Percentiles rank a stretch among this genome's conserved stretches.
Evolutionary conservation across 2,113 vertebrate species (phyloP).

Genomic region (Pteronura brasiliensis): DNA sequence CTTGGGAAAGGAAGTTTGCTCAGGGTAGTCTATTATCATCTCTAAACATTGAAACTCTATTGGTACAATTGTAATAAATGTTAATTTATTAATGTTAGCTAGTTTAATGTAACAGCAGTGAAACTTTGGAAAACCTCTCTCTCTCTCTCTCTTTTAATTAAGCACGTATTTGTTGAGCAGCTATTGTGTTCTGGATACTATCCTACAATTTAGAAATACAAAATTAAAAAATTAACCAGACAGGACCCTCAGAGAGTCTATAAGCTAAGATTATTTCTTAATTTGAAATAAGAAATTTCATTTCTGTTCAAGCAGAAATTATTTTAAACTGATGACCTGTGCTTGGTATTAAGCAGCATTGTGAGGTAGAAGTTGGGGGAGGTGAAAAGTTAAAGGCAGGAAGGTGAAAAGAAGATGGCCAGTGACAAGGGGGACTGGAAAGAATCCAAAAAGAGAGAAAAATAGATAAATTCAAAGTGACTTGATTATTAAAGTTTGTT

Average conservation of each 20-base stretch:
- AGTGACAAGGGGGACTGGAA: background rate
- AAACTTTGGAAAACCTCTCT: background rate
- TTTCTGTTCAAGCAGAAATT: background rate
- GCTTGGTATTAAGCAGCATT: background rate
- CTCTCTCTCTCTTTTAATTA: background rate
- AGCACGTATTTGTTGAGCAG: background rate
- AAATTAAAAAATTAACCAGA: background rate
- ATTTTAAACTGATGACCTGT: background rate
- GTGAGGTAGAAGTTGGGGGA: background rate
- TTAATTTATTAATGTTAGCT: background rate
- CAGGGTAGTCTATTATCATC: background rate
- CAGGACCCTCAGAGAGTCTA: background rate
- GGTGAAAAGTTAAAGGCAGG: background rate
- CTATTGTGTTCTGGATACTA: background rate
- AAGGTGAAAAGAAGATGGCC: background rate
- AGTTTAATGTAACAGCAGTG: background rate
- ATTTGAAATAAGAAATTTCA: background rate
- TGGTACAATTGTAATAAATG: background rate
- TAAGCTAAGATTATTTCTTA: background rate
- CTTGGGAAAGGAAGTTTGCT: background rate
- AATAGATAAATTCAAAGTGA: background rate
- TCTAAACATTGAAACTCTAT: background rate
- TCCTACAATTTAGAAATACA: background rate
- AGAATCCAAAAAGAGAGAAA: background rate
- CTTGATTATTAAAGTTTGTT: background rate